Base-by-base conservation (phyloP, 2,113 vertebrate species). In the Asarcornis scutulata region DNA sequence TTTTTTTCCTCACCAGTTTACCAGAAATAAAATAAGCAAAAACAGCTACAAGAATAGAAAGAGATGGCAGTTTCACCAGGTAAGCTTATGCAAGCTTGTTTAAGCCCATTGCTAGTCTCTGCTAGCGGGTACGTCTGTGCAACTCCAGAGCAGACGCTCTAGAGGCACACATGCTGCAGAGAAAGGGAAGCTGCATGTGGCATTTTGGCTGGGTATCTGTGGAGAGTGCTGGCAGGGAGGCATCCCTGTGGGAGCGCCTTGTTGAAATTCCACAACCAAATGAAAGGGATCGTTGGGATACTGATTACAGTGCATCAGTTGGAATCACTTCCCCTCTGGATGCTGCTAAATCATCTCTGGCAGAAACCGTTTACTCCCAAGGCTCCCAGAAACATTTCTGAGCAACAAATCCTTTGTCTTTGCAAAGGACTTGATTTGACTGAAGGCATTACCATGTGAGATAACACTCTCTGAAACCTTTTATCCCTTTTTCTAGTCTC, bases 331-430 rank as follows among this genome's bases (percentile, higher is more conserved):
- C 68, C 53, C 73, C 17, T 58, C 36, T 0, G 3, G 93, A 84
- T 91, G 44, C 66, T 90, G 48, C 62, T 95, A 96, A 95, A 95
- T 91, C 69, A 89, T 93, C 69, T 78, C 80, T 92, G 92, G 90
- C 76, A 88, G 76, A 86, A 94, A 84, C 5, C 0, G 0, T 78
- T 93, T 88, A 86, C 79, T 80, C 86, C 58, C 81, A 79, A 87
- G 74, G 89, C 69, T 95, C 69, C 56, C 64, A 40, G 67, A 96
- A 96, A 86, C 20, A 81, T 91, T 92, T 90, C 46, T 73, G 56
- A 83, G 66, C 34, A 72, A 77, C 60, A 90, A 48, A 88, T 76
- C 59, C 62, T 82, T 81, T 66, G 46, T 73, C 59, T 91, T 86
- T 64, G 56, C 48, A 75, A 86, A 86, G 48, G 46, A 46, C 53